Evolutionary conservation across 37 sponge, comb jelly and placozoan species (phyloP).

Genomic region (Ianthella basta): DNA sequence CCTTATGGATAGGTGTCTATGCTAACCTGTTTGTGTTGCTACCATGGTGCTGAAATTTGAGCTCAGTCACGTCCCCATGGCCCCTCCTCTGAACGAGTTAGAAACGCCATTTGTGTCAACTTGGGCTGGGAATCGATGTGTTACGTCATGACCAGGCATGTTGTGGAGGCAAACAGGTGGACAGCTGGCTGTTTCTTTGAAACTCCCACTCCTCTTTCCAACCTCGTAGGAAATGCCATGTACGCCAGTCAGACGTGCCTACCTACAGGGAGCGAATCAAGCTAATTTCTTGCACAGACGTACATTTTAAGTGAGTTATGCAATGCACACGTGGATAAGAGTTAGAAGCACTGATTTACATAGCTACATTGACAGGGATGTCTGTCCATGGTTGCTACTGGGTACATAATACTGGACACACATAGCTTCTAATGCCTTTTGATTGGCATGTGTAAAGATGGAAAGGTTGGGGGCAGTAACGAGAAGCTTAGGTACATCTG

Average conservation of each 20-base stretch:
- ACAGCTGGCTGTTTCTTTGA: neutral
- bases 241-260: neutral
- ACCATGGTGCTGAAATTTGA: neutral
- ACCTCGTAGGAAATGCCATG: neutral
- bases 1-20: neutral
- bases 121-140: neutral
- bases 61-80: neutral
- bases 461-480: no score
- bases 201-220: neutral
- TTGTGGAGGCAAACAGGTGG: conserved; percentile 16
- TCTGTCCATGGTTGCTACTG: no score
- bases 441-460: no score
- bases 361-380: no score
- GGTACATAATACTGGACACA: no score
- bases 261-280: conserved; percentile 8
- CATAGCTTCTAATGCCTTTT: no score
- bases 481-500: neutral
- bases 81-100: neutral
- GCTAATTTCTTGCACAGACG: neutral
- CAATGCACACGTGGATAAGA: neutral
- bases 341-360: no score
- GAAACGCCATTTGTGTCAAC: neutral
- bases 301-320: neutral
- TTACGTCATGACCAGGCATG: neutral
- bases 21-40: conserved; percentile 10